Evolutionary conservation across 2,888 invertebrate species (phyloP), one percentile per base, ranked within the genome.

Genomic region (Aquatica leii): DNA sequence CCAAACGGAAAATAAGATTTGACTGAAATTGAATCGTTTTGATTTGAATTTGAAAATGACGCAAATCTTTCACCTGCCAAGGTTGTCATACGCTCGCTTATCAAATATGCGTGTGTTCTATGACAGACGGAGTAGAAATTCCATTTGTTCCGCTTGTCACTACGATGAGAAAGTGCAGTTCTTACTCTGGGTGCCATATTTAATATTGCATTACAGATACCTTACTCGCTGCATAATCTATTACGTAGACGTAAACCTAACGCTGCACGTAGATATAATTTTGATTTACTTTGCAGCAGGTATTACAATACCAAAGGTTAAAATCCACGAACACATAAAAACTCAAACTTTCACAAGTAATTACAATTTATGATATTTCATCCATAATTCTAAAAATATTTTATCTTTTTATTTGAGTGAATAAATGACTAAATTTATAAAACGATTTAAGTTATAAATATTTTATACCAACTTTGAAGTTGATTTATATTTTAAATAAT

Each of bases 81-180:
- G 68, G 65, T 66, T 61, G 72, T 72, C 72, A 73, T 75, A 73
- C 73, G 71, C 74, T 71, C 69, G 65, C 63, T 69, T 74, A 74
- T 76, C 76, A 76, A 77, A 77, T 75, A 72, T 75, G 75, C 75
- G 76, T 75, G 70, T 73, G 74, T 73, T 74, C 73, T 71, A 71
- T 62, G 69, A 71, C 71, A 70, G 70, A 71, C 61, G 65, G 65
- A 60, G 60, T 58, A 70, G 61, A 67, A 76, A 78, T 77, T 78
- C 77, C 76, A 78, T 78, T 78, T 77, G 78, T 78, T 78, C 77
- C 74, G 77, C 73, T 76, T 77, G 78, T 77, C 76, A 74, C 73
- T 67, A 66, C 68, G 71, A 70, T 77, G 77, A 77, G 74, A 73
- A 74, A 76, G 70, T 74, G 71, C 69, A 56, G 62, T 51, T 58